Base-by-base conservation (phyloP, 2,113 vertebrate genomes). In the Sinocyclocheilus anshuiensis region DNA sequence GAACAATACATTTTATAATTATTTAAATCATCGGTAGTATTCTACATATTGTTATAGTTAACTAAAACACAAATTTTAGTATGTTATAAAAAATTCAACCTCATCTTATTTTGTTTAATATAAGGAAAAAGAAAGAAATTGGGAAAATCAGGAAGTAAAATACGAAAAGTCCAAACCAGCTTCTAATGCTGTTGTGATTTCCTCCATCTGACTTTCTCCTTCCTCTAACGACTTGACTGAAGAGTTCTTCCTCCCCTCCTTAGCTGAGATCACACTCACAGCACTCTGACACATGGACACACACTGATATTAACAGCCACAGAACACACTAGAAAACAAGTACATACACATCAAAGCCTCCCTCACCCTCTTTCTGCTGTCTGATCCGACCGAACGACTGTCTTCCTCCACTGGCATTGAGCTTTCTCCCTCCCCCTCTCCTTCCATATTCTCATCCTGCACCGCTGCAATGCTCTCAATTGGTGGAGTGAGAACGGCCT, bases 351-450 rank as follows among this genome's bases (percentile, higher is more conserved):
- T 24, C 13, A 42, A 65, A 85, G 10, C 22, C 24, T 39, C 26
- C 67, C 12, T 53, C 57, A 76, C 85, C 86, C 94, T 93, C 92
- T 94, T 92, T 22, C 26, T 90, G 24, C 59, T 26, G 4, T 91
- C 93, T 8, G 55, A 86, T 50, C 87, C 90, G 16, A 89, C 75
- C 7, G 84, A 86, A 59, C 55, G 57, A 0, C 0, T 3, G 57
- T 93, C 94, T 10, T 93, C 91, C 3, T 93, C 92, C 20, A 12
- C 12, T 7, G 39, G 6, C 11, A 69, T 12, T 4, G 59, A 33
- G 0, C 16, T 4, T 7, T 91, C 90, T 1, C 86, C 81, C 13
- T 4, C 89, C 9, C 48, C 82, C 26, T 90, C 86, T 2, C 4
- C 69, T 7, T 84, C 77, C 0, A 22, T n/a, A 81, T 92, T 89